A percentile compares a stretch with the other conserved stretches of the same genome.
phyloP scores from a whole-genome alignment of 2,888 invertebrate species.

The Mellilla xanthometata region DNA sequence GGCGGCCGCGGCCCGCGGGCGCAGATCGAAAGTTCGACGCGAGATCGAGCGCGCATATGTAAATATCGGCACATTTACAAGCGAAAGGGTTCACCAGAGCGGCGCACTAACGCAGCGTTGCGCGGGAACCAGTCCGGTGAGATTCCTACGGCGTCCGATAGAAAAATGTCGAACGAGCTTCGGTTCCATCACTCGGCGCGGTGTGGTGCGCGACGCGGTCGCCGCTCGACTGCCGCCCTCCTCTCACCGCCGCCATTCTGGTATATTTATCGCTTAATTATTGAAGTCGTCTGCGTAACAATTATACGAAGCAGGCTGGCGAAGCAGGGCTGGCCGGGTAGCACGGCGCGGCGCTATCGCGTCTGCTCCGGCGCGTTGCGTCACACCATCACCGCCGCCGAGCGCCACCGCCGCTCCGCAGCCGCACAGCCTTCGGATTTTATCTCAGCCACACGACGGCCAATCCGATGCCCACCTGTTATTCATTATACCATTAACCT shows the following conservation, averaged over 20 bases:
- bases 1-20: constrained; percentile 58
- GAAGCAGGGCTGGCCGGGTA: constrained; percentile 56
- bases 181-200: constrained; percentile 69
- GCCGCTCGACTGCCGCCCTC: constrained; percentile 78
- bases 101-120: constrained; percentile 80
- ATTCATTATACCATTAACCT: constrained; percentile 68
- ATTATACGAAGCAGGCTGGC: constrained; percentile 69
- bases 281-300: constrained; percentile 78
- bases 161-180: constrained; percentile 82
- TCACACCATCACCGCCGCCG: constrained; percentile 47
- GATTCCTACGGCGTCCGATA: constrained; percentile 84
- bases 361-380: constrained; percentile 70
- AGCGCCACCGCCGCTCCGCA: no score
- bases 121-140: constrained; percentile 85
- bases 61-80: constrained; percentile 83
- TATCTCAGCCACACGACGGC: constrained; percentile 54
- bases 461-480: constrained; percentile 62
- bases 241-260: constrained; percentile 70
- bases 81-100: constrained; percentile 83
- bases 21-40: constrained; percentile 81
- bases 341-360: constrained; percentile 68
- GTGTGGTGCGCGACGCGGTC: constrained; percentile 75
- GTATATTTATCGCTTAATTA: constrained; percentile 81
- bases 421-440: constrained; percentile 62
- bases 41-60: constrained; percentile 80